Percentiles rank a stretch among this genome's conserved stretches.
Conservation (phyloP, 2,888 invertebrate species). For the Xanthia togata region DNA sequence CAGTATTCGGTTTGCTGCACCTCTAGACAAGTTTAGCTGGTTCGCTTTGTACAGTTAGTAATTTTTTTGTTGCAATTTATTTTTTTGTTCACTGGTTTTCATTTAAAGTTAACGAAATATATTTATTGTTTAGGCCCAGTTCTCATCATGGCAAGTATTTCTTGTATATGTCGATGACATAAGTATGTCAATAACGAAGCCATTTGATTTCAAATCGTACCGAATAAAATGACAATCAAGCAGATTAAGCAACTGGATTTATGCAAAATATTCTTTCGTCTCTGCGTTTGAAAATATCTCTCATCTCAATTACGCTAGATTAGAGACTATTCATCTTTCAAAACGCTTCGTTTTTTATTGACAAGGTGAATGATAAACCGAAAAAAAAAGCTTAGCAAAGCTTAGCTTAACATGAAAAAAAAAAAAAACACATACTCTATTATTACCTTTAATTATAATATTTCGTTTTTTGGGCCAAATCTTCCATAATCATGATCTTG, state of each 20-base stretch:
- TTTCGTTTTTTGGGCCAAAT: background rate
- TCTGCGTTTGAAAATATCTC: background rate
- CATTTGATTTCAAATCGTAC: too few relatives aligned
- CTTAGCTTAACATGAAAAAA: too few relatives aligned
- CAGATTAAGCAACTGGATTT: too few relatives aligned
- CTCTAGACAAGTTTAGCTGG: constrained; percentile 14
- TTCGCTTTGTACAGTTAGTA: constrained; percentile 4
- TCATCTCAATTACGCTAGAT: too few relatives aligned
- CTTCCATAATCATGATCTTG: background rate
- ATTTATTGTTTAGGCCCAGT: too few relatives aligned
- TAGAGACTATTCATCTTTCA: too few relatives aligned
- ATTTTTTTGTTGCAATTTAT: background rate
- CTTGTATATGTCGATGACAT: too few relatives aligned
- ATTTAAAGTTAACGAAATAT: background rate
- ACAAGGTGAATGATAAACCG: background rate
- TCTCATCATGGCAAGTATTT: too few relatives aligned
- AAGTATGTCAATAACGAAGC: too few relatives aligned
- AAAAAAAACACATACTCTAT: too few relatives aligned
- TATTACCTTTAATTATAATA: too few relatives aligned
- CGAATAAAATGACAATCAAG: background rate
- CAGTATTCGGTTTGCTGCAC: constrained; percentile 16
- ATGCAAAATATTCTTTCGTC: background rate
- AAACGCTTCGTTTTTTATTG: too few relatives aligned
- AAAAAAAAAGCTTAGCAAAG: background rate
- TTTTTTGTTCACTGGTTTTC: background rate